Evolutionary conservation across 2,888 invertebrate genomes (phyloP), one percentile per base, ranked within the genome.

Genomic region (Caradrina clavipalpis): DNA sequence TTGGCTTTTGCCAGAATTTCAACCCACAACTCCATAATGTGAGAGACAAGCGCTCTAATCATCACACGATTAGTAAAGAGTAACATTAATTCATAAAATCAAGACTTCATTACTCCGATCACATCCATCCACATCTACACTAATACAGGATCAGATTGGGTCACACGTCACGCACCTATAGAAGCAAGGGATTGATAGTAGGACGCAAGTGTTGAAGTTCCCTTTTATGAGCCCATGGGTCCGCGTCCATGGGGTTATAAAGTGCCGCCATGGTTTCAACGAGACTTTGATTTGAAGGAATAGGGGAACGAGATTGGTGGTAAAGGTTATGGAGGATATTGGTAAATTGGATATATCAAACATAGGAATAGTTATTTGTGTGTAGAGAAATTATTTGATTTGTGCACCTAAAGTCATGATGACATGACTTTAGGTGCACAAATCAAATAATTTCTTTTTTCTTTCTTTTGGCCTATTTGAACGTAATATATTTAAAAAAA

Each of bases 111-210:
- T 19, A 26, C 17, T 57, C 1, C 6, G 35, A 45, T 21, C 53
- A 58, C 47, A 55, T 19, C 15, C 0, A 0, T 67, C 15, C 69
- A 60, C 39, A 60, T 26, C 58, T 54, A 63, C 72, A 66, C 55
- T 58, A 67, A 64, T 63, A 57, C 6, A 22, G 55, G 63, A 73
- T 68, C 51, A 42, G 54, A 67, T 65, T 62, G 42, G 21, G 35
- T 13, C 60, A 54, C 56, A 39, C n/a, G 11, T 17, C n/a, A 45
- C 54, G 65, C 13, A 63, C 11, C 19, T 35, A 69, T 74, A 82
- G 68, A 81, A 70, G 35, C 59, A 72, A 71, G 81, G 86, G 84
- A 85, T 87, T 86, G 87, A 87, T 86, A 81, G 69, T 68, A 76
- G 77, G 74, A 39, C 70, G 65, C 76, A 82, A 84, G 75, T 77